Percentiles rank a stretch among this genome's conserved stretches.
These are phyloP conservation scores for Leptopilina drosophilae DNA, from an alignment of 2,888 invertebrate genomes.

Conservation along the genomic window DNA sequence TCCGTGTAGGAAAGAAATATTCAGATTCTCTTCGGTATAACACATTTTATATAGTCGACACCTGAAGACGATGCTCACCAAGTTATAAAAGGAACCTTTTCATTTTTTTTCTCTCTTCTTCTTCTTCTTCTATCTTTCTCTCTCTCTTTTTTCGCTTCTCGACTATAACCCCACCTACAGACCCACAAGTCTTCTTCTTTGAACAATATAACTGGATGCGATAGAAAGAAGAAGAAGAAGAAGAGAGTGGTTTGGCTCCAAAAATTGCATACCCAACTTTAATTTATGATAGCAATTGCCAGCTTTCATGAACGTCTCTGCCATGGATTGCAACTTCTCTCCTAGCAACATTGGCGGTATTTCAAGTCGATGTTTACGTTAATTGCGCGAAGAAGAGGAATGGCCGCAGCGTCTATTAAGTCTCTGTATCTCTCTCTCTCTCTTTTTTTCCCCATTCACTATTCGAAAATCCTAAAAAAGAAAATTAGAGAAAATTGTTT, in stretches of 20 bases:
- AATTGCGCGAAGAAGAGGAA: constrained; percentile 30
- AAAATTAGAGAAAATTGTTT: no score
- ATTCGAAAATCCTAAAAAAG: no score
- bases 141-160: neutral
- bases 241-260: constrained; percentile 4
- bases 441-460: no score
- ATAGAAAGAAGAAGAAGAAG: neutral
- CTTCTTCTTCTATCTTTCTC: no score
- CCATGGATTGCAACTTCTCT: constrained; percentile 27
- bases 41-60: constrained; percentile 22
- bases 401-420: neutral
- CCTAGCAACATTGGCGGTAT: constrained; percentile 16
- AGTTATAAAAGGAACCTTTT: constrained; percentile 35
- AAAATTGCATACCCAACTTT: constrained; percentile 34
- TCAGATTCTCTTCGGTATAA: constrained; percentile 38
- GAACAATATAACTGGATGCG: constrained; percentile 26
- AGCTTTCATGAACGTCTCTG: constrained; percentile 36
- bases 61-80: constrained; percentile 35
- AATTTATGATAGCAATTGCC: constrained; percentile 36
- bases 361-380: constrained; percentile 23
- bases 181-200: constrained; percentile 12
- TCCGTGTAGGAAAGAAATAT: constrained; percentile 37
- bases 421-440: neutral
- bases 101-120: neutral
- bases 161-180: constrained; percentile 29